These are phyloP conservation scores for Scrobipalpa costella DNA, from an alignment of 2,888 invertebrate genomes.

Conservation along the genomic window DNA sequence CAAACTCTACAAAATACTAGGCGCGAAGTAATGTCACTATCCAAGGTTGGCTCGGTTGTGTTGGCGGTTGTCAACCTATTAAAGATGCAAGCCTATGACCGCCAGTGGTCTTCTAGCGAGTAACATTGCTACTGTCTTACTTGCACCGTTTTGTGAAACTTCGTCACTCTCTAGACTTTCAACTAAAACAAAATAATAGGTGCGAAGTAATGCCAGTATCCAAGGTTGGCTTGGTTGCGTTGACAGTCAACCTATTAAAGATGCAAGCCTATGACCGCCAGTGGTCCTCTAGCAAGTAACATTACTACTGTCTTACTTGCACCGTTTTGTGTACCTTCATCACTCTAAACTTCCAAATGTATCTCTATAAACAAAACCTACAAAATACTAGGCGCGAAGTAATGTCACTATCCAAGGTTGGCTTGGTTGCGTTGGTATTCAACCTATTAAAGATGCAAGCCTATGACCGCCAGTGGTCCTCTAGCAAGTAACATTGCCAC, in stretches of 20 bases:
- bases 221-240: slow-evolving; percentile 46
- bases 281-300: background rate
- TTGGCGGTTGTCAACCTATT: slow-evolving; percentile 42
- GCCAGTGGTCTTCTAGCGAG: background rate
- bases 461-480: slow-evolving; percentile 22
- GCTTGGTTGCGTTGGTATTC: slow-evolving; percentile 46
- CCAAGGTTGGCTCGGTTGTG: slow-evolving; percentile 46
- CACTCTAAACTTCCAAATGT: too few relatives aligned
- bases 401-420: slow-evolving; percentile 21
- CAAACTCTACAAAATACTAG: too few relatives aligned
- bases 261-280: slow-evolving; percentile 40
- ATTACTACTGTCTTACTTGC: background rate
- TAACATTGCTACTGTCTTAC: background rate
- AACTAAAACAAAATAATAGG: too few relatives aligned
- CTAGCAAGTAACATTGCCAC: background rate
- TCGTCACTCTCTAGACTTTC: too few relatives aligned
- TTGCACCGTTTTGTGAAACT: background rate
- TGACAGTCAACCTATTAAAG: slow-evolving; percentile 45
- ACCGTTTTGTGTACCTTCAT: too few relatives aligned
- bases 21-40: background rate
- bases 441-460: slow-evolving; percentile 50
- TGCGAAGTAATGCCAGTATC: background rate
- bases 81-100: slow-evolving; percentile 46
- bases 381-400: too few relatives aligned
- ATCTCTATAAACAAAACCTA: too few relatives aligned